A percentile compares a stretch with the other conserved stretches of the same genome.
Evolutionary conservation across 1,140 invertebrate species (phyloP).

Genomic region (Caerostris extrusa): DNA sequence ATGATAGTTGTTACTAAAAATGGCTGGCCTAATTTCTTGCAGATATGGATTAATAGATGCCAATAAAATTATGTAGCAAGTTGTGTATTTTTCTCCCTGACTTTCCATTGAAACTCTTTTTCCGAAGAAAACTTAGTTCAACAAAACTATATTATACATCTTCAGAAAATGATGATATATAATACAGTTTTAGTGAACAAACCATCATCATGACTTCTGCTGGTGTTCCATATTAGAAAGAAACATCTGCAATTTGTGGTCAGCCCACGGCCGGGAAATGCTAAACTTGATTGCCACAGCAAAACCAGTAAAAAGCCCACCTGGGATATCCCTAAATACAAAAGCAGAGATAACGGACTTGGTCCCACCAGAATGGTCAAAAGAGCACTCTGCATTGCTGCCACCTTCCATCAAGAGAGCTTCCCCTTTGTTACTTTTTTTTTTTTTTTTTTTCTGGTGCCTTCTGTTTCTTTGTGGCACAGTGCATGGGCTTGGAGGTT

Average conservation of each 20-base stretch:
- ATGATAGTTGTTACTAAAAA: no score
- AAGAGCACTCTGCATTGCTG: conserved; percentile 46
- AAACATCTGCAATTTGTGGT: conserved; percentile 56
- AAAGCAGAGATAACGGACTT: conserved; percentile 68
- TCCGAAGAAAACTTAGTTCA: no score
- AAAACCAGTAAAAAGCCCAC: conserved; percentile 51
- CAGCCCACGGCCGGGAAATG: conserved; percentile 40
- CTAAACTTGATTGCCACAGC: conserved; percentile 70
- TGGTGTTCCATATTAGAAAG: not conserved
- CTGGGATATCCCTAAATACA: conserved; percentile 47
- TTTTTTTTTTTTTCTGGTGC: not conserved
- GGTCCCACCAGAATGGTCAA: conserved; percentile 57
- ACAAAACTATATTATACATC: no score
- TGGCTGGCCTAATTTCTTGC: no score
- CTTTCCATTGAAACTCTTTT: no score
- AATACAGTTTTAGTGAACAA: no score
- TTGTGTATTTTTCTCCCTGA: no score
- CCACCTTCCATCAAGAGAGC: conserved; percentile 45
- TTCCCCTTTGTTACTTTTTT: not conserved
- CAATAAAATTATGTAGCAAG: no score
- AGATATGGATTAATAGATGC: no score
- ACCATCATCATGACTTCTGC: no score
- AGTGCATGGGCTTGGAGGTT: not conserved
- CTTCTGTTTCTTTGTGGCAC: not conserved
- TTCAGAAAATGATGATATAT: no score